Base-by-base conservation (phyloP, 1,140 invertebrate genomes). In the Eufriesea mexicana region DNA sequence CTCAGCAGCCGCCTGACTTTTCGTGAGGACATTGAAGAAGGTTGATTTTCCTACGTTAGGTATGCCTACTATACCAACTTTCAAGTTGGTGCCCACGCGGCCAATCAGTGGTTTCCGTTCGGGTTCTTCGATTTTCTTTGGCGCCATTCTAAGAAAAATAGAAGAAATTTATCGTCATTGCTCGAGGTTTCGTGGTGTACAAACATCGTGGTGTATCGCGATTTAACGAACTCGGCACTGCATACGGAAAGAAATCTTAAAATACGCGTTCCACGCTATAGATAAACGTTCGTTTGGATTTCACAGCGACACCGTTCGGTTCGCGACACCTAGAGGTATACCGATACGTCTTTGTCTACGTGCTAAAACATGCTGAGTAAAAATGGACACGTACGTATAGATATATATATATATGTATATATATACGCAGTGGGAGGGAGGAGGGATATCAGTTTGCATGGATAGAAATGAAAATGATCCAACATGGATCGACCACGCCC, bases 11-110 rank as follows among this genome's bases (percentile, higher is more conserved):
- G 98, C 99, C 91, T 98, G 97, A 93, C 98, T 99, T 93, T 99
- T 98, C 25, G 99, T 99, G 54, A 99, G 94, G 1, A 99, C 98
- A 95, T 99, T 99, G 95, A 99, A 99, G 95, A 99, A 99, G 62
- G 99, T 99, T 9, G 98, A 99, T 95, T 99, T 99, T 78, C 99
- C 99, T 87, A 99, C 99, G 95, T 99, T 99, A 10, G 98, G 98
- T 59, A 99, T 96, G 42, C 98, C 99, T 86, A 99, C 98, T 89
- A 99, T 99, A 67, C 98, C 98, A 84, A 99, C 97, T 95, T 99
- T 99, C 90, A 99, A 95, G 95, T 99, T 99, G 59, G 99, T 99
- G 54, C 99, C 99, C 68, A 99, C 97, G 88, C 99, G 96, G 23
- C 99, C 99, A 93, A 99, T 98, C n/a, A 99, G 95, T 51, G 98